Base-by-base conservation (phyloP, 2,113 vertebrate genomes). In the Tauraco erythrolophus region DNA sequence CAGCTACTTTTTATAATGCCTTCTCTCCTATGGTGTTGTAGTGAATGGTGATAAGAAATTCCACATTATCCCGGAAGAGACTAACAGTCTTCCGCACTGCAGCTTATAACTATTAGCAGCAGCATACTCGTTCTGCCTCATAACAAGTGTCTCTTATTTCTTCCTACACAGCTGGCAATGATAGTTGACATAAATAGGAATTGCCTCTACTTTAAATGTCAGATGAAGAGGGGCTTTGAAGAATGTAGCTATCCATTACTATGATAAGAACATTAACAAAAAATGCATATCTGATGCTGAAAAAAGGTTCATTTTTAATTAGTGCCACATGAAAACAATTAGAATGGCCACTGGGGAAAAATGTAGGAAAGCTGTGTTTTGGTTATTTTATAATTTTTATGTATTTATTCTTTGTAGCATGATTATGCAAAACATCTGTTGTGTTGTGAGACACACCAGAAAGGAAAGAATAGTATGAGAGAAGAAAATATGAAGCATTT, bases 161-260 rank as follows among this genome's bases (percentile, higher is more conserved):
- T 96, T 96, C 54, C 71, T 88, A 88, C 80, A 57, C 0, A 28
- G 71, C 35, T 97, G 35, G n/a, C 68, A 94, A 46, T 60, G n/a
- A 57, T 84, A 92, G 97, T 78, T 96, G 85, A 94, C 71, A 92
- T 45, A 93, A 92, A 91, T 50, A 62, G 77, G 93, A 98, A 92
- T 84, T 83, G 39, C 87, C 57, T 96, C n/a, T 97, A 84, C 70
- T 97, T 97, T 85, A 90, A 97, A 96, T 91, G 84, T 94, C 58
- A 93, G 4, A 43, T 96, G 57, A 89, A 83, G 15, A 27, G n/a
- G 54, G 31, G 30, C 62, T 95, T 94, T 92, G 61, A 96, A 69
- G 48, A 91, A 48, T 60, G 84, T 3, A 39, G 51, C 81, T 84
- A 95, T 80, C 79, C 75, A 68, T 97, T 96, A 75, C 39, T 79